Base-by-base conservation (phyloP, 1,140 invertebrate genomes). In the Drosophila subpulchrella region DNA sequence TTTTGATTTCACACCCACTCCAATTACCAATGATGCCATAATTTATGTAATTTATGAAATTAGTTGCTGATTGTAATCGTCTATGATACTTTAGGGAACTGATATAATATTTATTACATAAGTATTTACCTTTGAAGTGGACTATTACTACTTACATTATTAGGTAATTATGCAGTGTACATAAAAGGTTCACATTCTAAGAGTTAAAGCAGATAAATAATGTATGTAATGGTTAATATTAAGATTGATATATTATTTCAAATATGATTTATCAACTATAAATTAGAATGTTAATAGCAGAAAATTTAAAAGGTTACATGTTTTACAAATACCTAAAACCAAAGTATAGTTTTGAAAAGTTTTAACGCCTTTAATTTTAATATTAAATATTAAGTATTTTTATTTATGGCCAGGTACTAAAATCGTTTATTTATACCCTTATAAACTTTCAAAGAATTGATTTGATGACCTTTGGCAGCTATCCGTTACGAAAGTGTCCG, bases 31-130 rank as follows among this genome's bases (percentile, higher is more conserved):
- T 66, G 56, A 72, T 58, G 68, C 62, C 75, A 82, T 78, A 66
- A 68, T 44, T 68, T 34, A 53, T 68, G 63, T 78, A 53, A 68
- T 53, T 51, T 24, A 66, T 60, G 63, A 70, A 85, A 84, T 84
- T 85, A 84, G 39, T n/a, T 39, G 66, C 48, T 67, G 67, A 32
- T 20, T 72, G 13, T 59, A 46, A 59, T 42, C 50, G 51, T 20
- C 20, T 39, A 7, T 0, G 13, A 4, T 4, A 8, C 8, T 27
- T 4, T n/a, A 3, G 27, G 11, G 12, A 30, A 41, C 8, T 24
- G 32, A 3, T 4, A 20, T 20, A 2, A 11, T 17, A 4, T 54
- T 17, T 32, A n/a, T 32, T 42, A 4, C n/a, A 30, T 42, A 27
- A 13, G 30, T 36, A 17, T 41, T 58, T 58, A 59, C 38, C 24